Evolutionary conservation across 2,797 vertebrate genomes (phyloP).

Genomic region (Triplophysa bombifrons): DNA sequence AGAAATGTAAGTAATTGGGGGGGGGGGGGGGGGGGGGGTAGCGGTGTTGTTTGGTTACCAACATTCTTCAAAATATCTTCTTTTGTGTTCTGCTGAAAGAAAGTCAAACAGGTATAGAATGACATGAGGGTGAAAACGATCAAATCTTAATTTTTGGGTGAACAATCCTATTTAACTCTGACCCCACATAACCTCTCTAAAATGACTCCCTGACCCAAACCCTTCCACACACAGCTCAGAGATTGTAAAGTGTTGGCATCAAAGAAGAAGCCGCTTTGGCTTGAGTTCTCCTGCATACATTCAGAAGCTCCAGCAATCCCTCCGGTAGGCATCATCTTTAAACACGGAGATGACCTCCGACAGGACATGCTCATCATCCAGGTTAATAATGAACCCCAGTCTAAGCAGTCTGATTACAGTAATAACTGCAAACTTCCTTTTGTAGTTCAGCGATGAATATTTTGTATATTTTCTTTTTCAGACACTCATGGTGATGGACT

Average conservation of each 20-base stretch:
- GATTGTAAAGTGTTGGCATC: slow-evolving; percentile 81
- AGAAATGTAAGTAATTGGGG: too few relatives aligned
- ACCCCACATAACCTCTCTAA: background rate
- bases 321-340: slow-evolving; percentile 80
- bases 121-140: too few relatives aligned
- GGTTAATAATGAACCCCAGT: slow-evolving; percentile 58
- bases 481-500: slow-evolving; percentile 80
- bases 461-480: slow-evolving; percentile 51
- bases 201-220: background rate
- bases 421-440: background rate
- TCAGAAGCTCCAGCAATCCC: slow-evolving; percentile 62
- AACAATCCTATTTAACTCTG: background rate
- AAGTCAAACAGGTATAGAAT: too few relatives aligned
- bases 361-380: slow-evolving; percentile 84
- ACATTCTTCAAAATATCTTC: too few relatives aligned
- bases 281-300: slow-evolving; percentile 76
- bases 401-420: background rate
- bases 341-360: slow-evolving; percentile 80
- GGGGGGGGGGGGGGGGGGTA: too few relatives aligned
- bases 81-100: too few relatives aligned
- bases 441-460: background rate
- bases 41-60: too few relatives aligned
- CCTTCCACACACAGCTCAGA: slow-evolving; percentile 66
- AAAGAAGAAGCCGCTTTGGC: slow-evolving; percentile 83
- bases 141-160: too few relatives aligned